Conservation (phyloP, 1,140 invertebrate genomes). For the Thrips palmi region DNA sequence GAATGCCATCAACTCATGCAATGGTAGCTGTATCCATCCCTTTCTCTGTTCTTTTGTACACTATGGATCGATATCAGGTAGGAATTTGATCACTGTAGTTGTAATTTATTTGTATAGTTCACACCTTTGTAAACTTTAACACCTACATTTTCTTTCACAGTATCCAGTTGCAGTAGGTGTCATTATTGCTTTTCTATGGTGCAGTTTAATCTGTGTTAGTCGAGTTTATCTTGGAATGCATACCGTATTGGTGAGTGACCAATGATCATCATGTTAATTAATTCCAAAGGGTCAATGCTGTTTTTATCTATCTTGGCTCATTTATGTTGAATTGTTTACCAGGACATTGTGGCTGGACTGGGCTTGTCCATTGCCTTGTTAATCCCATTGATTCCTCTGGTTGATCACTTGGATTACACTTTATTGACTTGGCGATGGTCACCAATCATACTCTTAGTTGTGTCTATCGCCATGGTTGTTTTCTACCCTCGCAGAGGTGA, state of each 20-base stretch:
- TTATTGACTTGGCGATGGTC: constrained; percentile 46
- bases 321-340: constrained; percentile 21
- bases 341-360: constrained; percentile 63
- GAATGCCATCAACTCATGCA: constrained; percentile 87
- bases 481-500: constrained; percentile 50
- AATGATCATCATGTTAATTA: constrained; percentile 2
- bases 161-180: constrained; percentile 27
- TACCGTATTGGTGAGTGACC: constrained; percentile 48
- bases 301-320: constrained; percentile 9
- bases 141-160: constrained; percentile 23
- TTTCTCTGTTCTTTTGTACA: constrained; percentile 62
- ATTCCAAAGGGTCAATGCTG: not conserved
- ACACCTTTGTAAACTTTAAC: not conserved
- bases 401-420: constrained; percentile 52
- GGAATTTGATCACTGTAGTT: not conserved
- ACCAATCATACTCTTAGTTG: constrained; percentile 38
- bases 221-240: constrained; percentile 87
- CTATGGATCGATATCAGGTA: constrained; percentile 54
- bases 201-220: constrained; percentile 60
- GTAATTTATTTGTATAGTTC: constrained; percentile 2
- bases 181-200: constrained; percentile 34
- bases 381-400: constrained; percentile 47
- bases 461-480: constrained; percentile 44
- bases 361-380: constrained; percentile 44
- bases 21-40: constrained; percentile 77